Percentiles rank a stretch among this genome's conserved stretches.
Evolutionary conservation across 2,797 vertebrate genomes (phyloP).

Genomic region (Thalassophryne amazonica): DNA sequence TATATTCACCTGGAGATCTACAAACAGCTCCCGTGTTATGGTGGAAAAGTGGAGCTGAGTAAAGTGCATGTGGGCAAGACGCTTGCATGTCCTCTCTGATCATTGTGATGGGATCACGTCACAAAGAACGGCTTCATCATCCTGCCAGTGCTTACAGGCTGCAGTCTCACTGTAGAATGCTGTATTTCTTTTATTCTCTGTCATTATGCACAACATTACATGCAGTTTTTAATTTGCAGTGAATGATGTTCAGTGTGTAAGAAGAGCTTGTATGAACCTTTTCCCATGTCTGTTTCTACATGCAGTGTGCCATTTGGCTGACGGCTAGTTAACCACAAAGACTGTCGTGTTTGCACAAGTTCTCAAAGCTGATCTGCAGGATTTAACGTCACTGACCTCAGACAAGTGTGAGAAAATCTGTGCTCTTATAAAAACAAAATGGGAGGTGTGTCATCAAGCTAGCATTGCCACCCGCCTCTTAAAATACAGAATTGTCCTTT

Average conservation of each 20-base stretch:
- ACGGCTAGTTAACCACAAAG: no score
- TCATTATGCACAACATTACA: neutral
- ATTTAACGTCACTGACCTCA: no score
- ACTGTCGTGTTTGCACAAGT: no score
- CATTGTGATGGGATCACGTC: slow-evolving; percentile 30
- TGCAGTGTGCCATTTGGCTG: no score
- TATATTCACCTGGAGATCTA: neutral
- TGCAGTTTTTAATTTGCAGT: neutral
- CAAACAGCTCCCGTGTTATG: neutral
- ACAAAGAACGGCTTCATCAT: neutral
- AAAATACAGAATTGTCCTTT: no score
- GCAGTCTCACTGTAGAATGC: neutral
- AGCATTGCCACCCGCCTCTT: no score
- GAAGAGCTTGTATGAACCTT: no score
- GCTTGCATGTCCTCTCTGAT: slow-evolving; percentile 56
- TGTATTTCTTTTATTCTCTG: neutral
- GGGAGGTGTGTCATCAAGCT: no score
- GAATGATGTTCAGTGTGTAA: neutral
- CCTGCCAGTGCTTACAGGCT: slow-evolving; percentile 4
- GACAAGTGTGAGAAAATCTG: no score
- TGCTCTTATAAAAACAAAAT: no score
- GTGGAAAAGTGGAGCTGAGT: accelerated
- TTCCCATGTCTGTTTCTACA: no score
- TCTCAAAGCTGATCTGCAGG: no score
- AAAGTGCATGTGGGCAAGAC: neutral